Evolutionary conservation across 2,888 invertebrate genomes (phyloP), one percentile per base, ranked within the genome.

Genomic region (Exephanes ischioxanthus): DNA sequence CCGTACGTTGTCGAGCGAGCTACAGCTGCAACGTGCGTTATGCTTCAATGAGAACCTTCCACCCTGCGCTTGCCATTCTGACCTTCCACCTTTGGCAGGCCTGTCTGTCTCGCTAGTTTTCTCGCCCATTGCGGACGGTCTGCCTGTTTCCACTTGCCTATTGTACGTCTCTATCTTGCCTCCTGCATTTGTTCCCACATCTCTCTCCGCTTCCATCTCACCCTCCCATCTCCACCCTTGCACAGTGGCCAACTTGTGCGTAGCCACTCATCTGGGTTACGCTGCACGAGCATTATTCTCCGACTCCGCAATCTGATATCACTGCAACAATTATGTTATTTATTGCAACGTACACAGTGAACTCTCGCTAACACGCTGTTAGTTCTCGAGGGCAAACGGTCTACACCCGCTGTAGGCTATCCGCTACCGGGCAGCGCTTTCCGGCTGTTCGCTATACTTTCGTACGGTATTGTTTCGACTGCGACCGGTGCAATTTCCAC

Each of bases 11-110:
- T 7, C 7, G 33, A 33, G 33, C 6, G 5, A 33, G 30, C 48
- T 63, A 63, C 33, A 16, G 37, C 30, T 66, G n/a, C 51, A 33
- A 71, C 51, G 71, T 71, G 63, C 33, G 37, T 33, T 41, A 61
- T 37, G 7, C 26, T 48, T 70, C 51, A 79, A 79, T 79, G 63
- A 71, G 71, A 61, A 79, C 63, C 26, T 63, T 45, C 71, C 71
- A 22, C 6, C 37, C 1, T 41, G 61, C 51, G 77, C 45, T 48
- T 26, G 33, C 68, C 30, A 30, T 26, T 22, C 48, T 7, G 41
- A 11, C 63, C 48, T 61, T 9, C 58, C n/a, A 30, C n/a, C 33
- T 58, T 61, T 11, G 33, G 22, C 68, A 16, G 45, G 4, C 58
- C 14, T 9, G 19, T 1, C 58, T 48, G 19, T 30, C 37, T 16